phyloP scores from a whole-genome alignment of 2,888 invertebrate genomes.

The Platypus cylindrus region DNA sequence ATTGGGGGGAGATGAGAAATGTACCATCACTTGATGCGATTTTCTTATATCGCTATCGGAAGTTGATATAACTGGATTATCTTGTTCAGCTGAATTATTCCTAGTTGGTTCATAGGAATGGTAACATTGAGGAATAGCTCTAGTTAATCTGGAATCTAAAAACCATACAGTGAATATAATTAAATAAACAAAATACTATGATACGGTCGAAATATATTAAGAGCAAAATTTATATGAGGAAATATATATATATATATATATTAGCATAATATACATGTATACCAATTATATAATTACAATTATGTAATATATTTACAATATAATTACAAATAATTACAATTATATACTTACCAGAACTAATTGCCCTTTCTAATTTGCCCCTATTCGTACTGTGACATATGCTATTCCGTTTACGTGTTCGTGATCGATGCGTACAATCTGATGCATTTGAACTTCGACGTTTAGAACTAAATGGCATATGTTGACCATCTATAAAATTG shows the following conservation, averaged over 20 bases:
- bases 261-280: neutral
- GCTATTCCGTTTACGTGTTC: conserved; percentile 9
- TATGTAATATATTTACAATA: neutral
- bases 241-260: no score
- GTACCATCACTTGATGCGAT: conserved; percentile 21
- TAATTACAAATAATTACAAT: neutral
- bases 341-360: conserved; percentile 12
- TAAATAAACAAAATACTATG: no score
- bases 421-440: conserved; percentile 29
- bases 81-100: conserved; percentile 26
- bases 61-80: conserved; percentile 20
- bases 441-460: conserved; percentile 36
- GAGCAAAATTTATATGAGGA: no score
- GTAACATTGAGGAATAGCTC: conserved; percentile 14
- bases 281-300: neutral
- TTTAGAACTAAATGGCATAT: conserved; percentile 18
- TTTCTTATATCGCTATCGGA: conserved; percentile 30
- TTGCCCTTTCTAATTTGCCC: conserved; percentile 13
- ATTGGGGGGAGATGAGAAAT: conserved; percentile 16
- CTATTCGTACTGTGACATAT: conserved; percentile 12
- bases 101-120: conserved; percentile 16
- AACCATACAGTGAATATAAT: neutral
- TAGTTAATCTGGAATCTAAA: conserved; percentile 13
- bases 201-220: no score
- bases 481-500: conserved; percentile 20